Evolutionary conservation across 2,888 invertebrate species (phyloP).

Genomic region (Chrysolina oricalcia): DNA sequence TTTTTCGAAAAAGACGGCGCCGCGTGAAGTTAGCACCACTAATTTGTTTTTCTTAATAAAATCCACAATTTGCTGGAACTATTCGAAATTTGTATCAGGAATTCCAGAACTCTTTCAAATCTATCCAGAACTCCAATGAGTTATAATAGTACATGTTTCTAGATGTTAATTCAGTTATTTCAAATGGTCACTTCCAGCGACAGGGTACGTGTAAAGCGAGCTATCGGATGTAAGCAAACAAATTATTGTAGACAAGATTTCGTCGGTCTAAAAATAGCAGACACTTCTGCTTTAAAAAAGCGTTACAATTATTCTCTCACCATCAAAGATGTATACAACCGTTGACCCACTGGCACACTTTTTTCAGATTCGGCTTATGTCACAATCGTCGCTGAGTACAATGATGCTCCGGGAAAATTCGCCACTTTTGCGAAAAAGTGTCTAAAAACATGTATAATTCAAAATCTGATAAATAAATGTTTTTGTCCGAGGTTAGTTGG

Average conservation of each 20-base stretch:
- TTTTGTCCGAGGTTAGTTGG: too few species aligned
- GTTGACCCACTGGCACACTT: conserved; percentile 58
- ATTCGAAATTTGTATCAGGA: too few species aligned
- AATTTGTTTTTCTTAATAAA: too few species aligned
- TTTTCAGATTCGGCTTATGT: conserved; percentile 54
- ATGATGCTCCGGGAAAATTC: not conserved
- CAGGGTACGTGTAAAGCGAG: not conserved
- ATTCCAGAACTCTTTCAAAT: too few species aligned
- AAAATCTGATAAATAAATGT: too few species aligned
- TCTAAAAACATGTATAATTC: too few species aligned
- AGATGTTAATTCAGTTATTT: not conserved
- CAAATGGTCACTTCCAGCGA: not conserved
- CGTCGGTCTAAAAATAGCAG: conserved; percentile 17
- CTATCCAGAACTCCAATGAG: too few species aligned
- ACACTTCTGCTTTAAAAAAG: conserved; percentile 11
- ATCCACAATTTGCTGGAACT: too few species aligned
- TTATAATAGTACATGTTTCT: too few species aligned
- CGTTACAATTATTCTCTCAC: conserved; percentile 26
- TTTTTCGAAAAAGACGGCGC: too few species aligned
- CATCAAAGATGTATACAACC: conserved; percentile 24
- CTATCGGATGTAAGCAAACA: not conserved
- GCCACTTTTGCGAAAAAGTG: not conserved
- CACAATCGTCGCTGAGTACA: conserved; percentile 40
- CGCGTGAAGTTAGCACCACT: too few species aligned
- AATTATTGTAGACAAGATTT: not conserved